phyloP scores from a whole-genome alignment of 2,113 vertebrate genomes.

The Oplegnathus fasciatus region DNA sequence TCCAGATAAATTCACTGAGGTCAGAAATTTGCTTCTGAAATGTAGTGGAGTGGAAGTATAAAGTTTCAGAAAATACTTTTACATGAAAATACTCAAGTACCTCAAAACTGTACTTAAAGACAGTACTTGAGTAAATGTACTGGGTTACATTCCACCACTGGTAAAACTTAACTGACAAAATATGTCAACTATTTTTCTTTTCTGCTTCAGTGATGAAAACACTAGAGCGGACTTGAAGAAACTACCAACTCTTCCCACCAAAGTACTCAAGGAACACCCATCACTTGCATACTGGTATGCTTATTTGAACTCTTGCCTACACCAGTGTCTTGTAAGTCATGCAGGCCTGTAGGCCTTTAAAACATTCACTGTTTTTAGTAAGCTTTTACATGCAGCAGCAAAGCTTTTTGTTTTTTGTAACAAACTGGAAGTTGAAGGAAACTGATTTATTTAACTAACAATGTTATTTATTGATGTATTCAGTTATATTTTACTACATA shows the following conservation, averaged over 20 bases:
- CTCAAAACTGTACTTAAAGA: neutral
- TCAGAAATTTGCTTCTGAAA: neutral
- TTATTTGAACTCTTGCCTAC: neutral
- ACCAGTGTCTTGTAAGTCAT: neutral
- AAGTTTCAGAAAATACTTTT: neutral
- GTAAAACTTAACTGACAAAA: too few species aligned
- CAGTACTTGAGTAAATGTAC: neutral
- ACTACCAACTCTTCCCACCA: slow-evolving; percentile 95
- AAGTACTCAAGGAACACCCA: slow-evolving; percentile 97
- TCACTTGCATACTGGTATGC: slow-evolving; percentile 96
- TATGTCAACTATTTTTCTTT: neutral
- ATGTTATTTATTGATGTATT: neutral
- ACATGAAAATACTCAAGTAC: neutral
- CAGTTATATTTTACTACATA: neutral
- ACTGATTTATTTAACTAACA: neutral
- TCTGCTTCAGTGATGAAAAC: slow-evolving; percentile 90
- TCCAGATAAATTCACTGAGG: neutral
- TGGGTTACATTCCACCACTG: neutral
- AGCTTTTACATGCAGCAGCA: neutral
- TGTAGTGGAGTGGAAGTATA: neutral
- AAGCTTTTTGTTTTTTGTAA: neutral
- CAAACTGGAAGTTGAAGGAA: neutral
- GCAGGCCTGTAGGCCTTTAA: neutral
- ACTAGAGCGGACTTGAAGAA: slow-evolving; percentile 96
- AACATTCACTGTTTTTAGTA: neutral